Base-by-base conservation (phyloP, 2,797 vertebrate genomes). In the Hapalemur alaotrensis region DNA sequence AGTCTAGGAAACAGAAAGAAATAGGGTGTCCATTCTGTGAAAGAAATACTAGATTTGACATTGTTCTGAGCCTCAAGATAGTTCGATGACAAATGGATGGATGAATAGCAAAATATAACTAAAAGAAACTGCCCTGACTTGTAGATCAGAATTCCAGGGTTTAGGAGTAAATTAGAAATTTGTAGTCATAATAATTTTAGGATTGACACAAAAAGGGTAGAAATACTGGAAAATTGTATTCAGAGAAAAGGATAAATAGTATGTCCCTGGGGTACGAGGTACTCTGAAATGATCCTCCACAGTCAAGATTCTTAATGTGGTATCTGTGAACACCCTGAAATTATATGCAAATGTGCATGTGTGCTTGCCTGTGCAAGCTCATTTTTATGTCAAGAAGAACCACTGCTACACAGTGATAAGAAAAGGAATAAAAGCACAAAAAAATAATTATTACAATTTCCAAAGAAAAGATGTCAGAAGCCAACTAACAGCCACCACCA, bases 391-490 rank as follows among this genome's bases (percentile, higher is more conserved):
- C 91, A 89, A 78, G 80, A 91, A 93, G 93, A 96, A 46, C 91
- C 96, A 96, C 97, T 98, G 97, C 93, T 96, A 67, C 76, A 20
- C 0, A 75, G 97, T 96, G 96, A 98, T 97, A 98, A 98, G 97
- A 83, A 87, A 96, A 94, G 30, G 92, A 96, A 97, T 96, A 96
- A 98, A 97, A 95, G 94, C 82, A 67, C 75, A 90, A 84, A 96
- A 89, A 97, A 97, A 85, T 83, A 95, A 97, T 96, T 80, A 97
- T 86, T 82, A 79, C 57, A 80, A 88, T 97, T 96, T 96, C 89
- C 80, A 95, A 84, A 87, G 91, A 79, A 93, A 96, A 96, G 63
- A 82, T 35, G 32, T 63, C 48, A 14, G 70, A 90, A 91, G 89
- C 89, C 82, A 96, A 82, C 82, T 78, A 76, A 81, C 25, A 54